A percentile compares a stretch with the other conserved stretches of the same genome.
phyloP scores from a whole-genome alignment of 2,113 vertebrate species.

The Polypterus senegalus region DNA sequence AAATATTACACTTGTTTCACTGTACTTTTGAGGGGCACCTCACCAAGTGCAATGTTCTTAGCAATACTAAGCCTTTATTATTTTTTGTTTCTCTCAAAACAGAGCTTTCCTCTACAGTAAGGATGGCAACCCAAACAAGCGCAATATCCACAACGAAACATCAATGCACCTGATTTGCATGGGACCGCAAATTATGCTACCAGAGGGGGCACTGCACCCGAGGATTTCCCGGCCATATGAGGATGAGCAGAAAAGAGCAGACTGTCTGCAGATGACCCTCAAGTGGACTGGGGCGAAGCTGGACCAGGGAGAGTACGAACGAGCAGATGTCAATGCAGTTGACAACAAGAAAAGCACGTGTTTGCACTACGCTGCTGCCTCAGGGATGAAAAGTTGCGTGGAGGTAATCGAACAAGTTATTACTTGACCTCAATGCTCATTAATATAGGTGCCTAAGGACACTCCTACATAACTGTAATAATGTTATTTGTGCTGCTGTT shows the following conservation, averaged over 20 bases:
- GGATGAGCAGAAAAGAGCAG: slow-evolving; percentile 74
- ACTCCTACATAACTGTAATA: too few relatives aligned
- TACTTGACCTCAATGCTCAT: too few relatives aligned
- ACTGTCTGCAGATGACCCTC: slow-evolving; percentile 83
- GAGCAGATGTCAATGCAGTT: slow-evolving; percentile 73
- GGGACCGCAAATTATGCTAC: slow-evolving; percentile 85
- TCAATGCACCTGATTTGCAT: slow-evolving; percentile 93
- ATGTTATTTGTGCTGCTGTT: too few relatives aligned
- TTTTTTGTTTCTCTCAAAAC: slow-evolving; percentile 15
- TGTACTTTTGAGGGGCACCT: too few relatives aligned
- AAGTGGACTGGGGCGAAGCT: slow-evolving; percentile 93
- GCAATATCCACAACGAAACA: slow-evolving; percentile 92
- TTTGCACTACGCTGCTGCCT: slow-evolving; percentile 90
- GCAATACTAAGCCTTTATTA: slow-evolving; percentile 8
- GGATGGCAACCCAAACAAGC: slow-evolving; percentile 96
- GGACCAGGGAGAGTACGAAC: slow-evolving; percentile 85
- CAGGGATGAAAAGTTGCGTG: slow-evolving; percentile 94
- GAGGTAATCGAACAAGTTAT: slow-evolving; percentile 56
- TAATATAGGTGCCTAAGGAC: too few relatives aligned
- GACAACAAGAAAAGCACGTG: slow-evolving; percentile 94
- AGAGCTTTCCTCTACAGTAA: slow-evolving; percentile 87
- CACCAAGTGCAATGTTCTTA: too few relatives aligned
- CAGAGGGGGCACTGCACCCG: slow-evolving; percentile 78
- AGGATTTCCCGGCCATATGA: slow-evolving; percentile 70
- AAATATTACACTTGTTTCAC: too few relatives aligned